phyloP scores from a whole-genome alignment of 2,888 invertebrate species.

The Drosophila kambysellisi region DNA sequence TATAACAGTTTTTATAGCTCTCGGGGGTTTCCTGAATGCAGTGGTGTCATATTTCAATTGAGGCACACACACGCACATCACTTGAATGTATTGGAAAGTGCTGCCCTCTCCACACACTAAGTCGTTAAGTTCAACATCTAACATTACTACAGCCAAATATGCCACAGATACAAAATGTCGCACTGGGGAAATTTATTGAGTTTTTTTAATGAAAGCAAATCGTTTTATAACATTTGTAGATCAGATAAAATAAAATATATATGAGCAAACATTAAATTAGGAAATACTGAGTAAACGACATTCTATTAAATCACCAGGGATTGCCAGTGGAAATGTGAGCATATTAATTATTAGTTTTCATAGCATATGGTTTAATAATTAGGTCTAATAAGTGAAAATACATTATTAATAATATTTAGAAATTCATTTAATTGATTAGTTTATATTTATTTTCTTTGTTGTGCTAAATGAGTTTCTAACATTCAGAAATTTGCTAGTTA shows the following conservation, averaged over 20 bases:
- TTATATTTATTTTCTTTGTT: background rate
- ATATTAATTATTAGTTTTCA: background rate
- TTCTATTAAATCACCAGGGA: background rate
- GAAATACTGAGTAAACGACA: background rate
- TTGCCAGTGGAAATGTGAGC: background rate
- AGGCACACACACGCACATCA: slow-evolving; percentile 43
- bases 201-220: background rate
- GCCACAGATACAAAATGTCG: background rate
- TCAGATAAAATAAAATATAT: background rate
- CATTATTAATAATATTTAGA: background rate
- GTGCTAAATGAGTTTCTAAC: background rate
- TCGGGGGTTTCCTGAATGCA: slow-evolving; percentile 52
- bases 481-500: background rate
- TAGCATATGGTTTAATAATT: background rate
- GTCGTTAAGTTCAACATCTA: slow-evolving; percentile 23
- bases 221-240: background rate
- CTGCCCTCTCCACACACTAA: slow-evolving; percentile 15
- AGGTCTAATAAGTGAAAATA: background rate
- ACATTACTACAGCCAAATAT: slow-evolving; percentile 6
- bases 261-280: background rate
- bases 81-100: slow-evolving; percentile 20
- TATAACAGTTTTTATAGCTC: slow-evolving; percentile 53
- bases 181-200: background rate
- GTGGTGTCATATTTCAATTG: slow-evolving; percentile 62
- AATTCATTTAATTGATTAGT: background rate